These are phyloP conservation scores for Xylota segnis DNA, from an alignment of 2,888 invertebrate species.

Conservation along the genomic window DNA sequence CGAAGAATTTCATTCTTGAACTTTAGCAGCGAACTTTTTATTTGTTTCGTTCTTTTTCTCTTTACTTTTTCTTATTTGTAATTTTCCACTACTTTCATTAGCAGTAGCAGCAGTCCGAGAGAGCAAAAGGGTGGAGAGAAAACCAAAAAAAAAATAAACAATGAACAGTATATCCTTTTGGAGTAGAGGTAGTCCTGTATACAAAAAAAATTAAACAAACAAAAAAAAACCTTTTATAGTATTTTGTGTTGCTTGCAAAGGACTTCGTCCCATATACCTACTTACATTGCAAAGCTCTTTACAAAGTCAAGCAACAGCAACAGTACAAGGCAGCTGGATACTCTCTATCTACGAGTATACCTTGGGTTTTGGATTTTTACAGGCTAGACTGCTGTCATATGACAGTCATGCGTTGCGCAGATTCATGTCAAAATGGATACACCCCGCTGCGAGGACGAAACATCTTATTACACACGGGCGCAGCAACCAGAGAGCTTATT, in stretches of 20 bases:
- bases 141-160: constrained; percentile 8
- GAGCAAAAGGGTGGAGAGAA: background rate
- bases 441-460: background rate
- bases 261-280: background rate
- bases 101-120: background rate
- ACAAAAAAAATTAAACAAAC: background rate
- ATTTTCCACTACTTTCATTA: constrained; percentile 44
- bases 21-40: constrained; percentile 22
- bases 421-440: constrained; percentile 38
- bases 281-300: constrained; percentile 1
- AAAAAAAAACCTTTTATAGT: background rate
- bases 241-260: constrained; percentile 12
- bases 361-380: constrained; percentile 6
- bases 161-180: constrained; percentile 11
- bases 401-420: constrained; percentile 48
- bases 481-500: constrained; percentile 31
- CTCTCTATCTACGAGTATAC: background rate
- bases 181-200: background rate
- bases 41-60: background rate
- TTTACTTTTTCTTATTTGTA: constrained; percentile 10
- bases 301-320: constrained; percentile 33
- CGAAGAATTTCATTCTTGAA: constrained; percentile 58
- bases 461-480: constrained; percentile 37
- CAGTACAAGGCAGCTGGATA: constrained; percentile 2
- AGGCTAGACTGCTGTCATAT: constrained; percentile 47